These are phyloP conservation scores for Pygoscelis adeliae DNA, from an alignment of 2,113 vertebrate species.

Conservation along the genomic window DNA sequence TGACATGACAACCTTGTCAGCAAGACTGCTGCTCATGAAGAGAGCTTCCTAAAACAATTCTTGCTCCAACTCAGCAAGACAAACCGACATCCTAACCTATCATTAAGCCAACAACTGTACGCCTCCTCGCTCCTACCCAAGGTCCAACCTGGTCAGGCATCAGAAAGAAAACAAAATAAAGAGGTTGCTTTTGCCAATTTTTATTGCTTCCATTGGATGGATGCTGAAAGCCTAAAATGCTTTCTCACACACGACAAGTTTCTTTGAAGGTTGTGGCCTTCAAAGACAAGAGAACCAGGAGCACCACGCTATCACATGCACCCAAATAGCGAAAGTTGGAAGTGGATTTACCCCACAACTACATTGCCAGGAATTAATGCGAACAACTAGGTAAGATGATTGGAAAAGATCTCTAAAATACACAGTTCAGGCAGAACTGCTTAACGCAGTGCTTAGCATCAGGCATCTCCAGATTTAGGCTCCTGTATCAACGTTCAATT, in stretches of 20 bases:
- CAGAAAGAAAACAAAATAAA: background rate
- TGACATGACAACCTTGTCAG: background rate
- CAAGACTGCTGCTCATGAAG: background rate
- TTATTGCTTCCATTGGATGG: background rate
- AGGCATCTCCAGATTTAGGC: background rate
- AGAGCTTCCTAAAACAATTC: background rate
- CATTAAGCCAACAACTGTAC: background rate
- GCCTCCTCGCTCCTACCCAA: background rate
- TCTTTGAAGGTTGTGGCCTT: background rate
- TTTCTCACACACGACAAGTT: background rate
- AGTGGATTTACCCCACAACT: accelerated
- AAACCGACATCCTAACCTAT: background rate
- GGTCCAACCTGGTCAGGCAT: accelerated
- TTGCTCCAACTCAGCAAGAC: background rate
- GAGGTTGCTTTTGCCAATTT: background rate
- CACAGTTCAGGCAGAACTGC: background rate
- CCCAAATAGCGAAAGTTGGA: accelerated
- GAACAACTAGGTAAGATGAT: accelerated
- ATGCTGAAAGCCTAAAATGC: background rate
- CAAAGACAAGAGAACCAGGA: background rate
- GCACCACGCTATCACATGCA: accelerated
- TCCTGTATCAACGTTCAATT: background rate
- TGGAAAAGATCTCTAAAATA: background rate
- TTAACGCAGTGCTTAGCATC: background rate
- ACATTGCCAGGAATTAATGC: background rate